Evolutionary conservation across 2,113 vertebrate genomes (phyloP), one percentile per base, ranked within the genome.

Genomic region (Poeciliopsis prolifica): DNA sequence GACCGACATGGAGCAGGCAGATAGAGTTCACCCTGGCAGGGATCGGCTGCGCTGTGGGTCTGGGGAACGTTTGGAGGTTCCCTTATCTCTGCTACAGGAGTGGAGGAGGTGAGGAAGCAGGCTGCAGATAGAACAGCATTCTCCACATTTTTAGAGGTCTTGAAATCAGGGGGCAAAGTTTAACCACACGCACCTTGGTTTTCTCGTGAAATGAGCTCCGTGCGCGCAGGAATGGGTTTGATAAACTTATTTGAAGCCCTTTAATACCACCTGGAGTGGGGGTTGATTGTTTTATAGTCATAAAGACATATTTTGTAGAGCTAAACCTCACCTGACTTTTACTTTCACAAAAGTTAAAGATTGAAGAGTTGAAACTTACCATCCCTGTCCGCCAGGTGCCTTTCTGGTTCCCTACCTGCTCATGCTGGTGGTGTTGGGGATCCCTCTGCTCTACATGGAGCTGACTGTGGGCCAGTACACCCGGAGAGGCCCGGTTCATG

Each of bases 51-150:
- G 94, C 94, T 2, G 94, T 95, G 37, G 94, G 94, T 1, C 81
- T 95, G 64, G 94, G 94, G 4, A 95, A 95, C 63, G 78, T 95
- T 5, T 95, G 94, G 94, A 92, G 94, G 85, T 95, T 95, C 77
- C 94, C 94, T 3, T 95, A 94, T 79, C 89, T 95, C 69, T 95
- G 94, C 83, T 95, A 93, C 83, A 90, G 94, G 74, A 95, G 94
- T 28, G 94, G 94, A 85, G 94, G 94, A 93, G 94, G 94, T 95
- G 83, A 92, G 91, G 68, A 70, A 81, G 12, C 7, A 61, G 40
- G 1, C 30, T 12, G 48, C 8, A 29, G n/a, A 68, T n/a, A 15
- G n/a, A 72, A 29, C 30, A 12, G 37, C 11, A n/a, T 19, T 42
- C 28, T 7, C 44, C 6, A 17, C 17, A 26, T 3, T 2, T 26